Evolutionary conservation across 2,888 invertebrate species (phyloP), one percentile per base, ranked within the genome.

Genomic region (Dryomyza anilis): DNA sequence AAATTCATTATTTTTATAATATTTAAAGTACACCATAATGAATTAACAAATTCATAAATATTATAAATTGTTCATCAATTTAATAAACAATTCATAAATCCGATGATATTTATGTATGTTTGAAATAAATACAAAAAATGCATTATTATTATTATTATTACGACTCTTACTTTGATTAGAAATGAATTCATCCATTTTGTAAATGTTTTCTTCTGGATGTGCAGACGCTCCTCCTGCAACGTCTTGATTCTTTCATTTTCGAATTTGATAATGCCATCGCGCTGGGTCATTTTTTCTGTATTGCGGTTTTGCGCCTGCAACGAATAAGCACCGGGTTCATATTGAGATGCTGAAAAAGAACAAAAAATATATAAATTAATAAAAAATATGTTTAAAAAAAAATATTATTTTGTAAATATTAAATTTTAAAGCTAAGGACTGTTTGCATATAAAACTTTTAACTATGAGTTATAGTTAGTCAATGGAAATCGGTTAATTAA

Each of bases 151-250:
- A n/a, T n/a, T n/a, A n/a, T n/a, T n/a, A n/a, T n/a, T n/a, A n/a
- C n/a, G n/a, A n/a, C n/a, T 68, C 71, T 73, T 78, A 96, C 96
- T 92, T 96, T 96, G 81, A 93, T 90, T 77, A 97, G 85, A 85
- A 96, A 96, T 21, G 95, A 96, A 86, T 97, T 97, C 92, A 97
- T 94, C 97, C 97, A 97, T 95, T 99, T 99, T 76, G 98, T 98
- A 86, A 99, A 99, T 30, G 99, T 99, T 85, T 99, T 99, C 89
- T 98, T 98, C 86, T 99, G 99, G 74, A 99, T 98, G 85, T 96
- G 93, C 71, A 98, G 87, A 65, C 98, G 91, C 85, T 99, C 98
- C 85, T 98, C 96, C 84, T 98, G 97, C 82, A 98, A 89, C 81
- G 95, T 95, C 87, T 93, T 91, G 82, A 98, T 98, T 73, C 97